A percentile compares a stretch with the other conserved stretches of the same genome.
These are phyloP conservation scores for Apeltes quadracus DNA, from an alignment of 2,113 vertebrate genomes.

Conservation along the genomic window DNA sequence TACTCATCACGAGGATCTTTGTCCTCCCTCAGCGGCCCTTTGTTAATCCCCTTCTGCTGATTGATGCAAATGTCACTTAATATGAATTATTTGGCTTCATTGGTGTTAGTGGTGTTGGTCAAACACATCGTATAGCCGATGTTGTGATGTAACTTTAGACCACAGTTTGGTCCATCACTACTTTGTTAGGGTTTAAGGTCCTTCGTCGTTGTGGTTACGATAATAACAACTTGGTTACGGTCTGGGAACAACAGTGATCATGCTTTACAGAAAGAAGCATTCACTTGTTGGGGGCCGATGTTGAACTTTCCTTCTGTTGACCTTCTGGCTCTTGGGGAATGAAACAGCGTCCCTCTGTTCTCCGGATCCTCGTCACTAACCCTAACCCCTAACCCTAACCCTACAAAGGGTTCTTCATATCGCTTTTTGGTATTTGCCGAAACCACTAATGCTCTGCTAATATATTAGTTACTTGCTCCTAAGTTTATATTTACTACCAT, in stretches of 20 bases:
- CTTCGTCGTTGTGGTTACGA: neutral
- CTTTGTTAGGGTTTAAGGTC: neutral
- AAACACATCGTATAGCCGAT: neutral
- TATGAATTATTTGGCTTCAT: too few relatives aligned
- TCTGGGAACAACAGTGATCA: neutral
- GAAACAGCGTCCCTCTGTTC: too few relatives aligned
- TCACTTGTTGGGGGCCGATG: too few relatives aligned
- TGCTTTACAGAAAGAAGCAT: neutral
- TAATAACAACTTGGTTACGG: neutral
- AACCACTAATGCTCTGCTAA: neutral
- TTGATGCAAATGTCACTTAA: neutral
- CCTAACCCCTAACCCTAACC: too few relatives aligned
- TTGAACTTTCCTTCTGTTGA: too few relatives aligned
- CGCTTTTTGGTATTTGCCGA: neutral
- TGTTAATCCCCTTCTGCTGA: neutral
- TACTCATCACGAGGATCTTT: conserved; percentile 1
- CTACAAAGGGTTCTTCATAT: too few relatives aligned
- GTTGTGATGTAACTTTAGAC: too few relatives aligned
- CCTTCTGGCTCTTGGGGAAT: too few relatives aligned
- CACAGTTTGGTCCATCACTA: neutral
- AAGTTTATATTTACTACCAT: neutral
- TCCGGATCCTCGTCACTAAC: too few relatives aligned
- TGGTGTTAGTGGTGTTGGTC: neutral
- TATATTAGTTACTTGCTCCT: neutral
- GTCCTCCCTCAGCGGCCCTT: neutral